phyloP scores from a whole-genome alignment of 2,888 invertebrate species.

The Tenodera sinensis region DNA sequence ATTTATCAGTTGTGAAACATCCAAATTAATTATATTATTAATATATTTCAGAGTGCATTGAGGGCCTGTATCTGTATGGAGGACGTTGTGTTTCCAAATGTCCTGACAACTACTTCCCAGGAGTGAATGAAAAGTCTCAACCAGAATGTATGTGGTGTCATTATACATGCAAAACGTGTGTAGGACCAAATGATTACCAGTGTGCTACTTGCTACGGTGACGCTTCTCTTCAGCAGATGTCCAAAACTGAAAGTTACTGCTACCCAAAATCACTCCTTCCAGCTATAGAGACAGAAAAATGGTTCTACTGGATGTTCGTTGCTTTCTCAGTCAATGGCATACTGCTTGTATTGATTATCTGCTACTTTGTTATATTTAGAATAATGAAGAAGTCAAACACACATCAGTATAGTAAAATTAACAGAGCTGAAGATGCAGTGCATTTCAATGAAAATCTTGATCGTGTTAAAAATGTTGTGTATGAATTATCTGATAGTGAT shows the following conservation, averaged over 20 bases:
- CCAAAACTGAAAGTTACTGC: conserved; percentile 48
- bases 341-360: conserved; percentile 36
- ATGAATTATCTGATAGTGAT: conserved; percentile 13
- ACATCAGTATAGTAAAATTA: conserved; percentile 12
- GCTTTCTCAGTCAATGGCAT: conserved; percentile 45
- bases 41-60: conserved; percentile 61
- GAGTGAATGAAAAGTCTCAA: conserved; percentile 14
- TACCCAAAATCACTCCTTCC: conserved; percentile 50
- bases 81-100: conserved; percentile 59
- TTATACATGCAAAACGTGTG: conserved; percentile 68
- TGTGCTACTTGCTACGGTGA: conserved; percentile 67
- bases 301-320: conserved; percentile 50
- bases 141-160: conserved; percentile 62
- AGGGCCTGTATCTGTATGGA: conserved; percentile 57
- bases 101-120: conserved; percentile 43
- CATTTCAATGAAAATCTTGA: background rate
- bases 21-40: background rate
- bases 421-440: background rate
- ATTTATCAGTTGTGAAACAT: background rate
- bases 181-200: conserved; percentile 65
- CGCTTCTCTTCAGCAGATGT: conserved; percentile 47
- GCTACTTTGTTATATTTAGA: conserved; percentile 31
- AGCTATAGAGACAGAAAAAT: conserved; percentile 47
- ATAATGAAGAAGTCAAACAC: background rate
- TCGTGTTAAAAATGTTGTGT: background rate